phyloP scores from a whole-genome alignment of 2,888 invertebrate genomes.

The Cosmorhoe ocellata region DNA sequence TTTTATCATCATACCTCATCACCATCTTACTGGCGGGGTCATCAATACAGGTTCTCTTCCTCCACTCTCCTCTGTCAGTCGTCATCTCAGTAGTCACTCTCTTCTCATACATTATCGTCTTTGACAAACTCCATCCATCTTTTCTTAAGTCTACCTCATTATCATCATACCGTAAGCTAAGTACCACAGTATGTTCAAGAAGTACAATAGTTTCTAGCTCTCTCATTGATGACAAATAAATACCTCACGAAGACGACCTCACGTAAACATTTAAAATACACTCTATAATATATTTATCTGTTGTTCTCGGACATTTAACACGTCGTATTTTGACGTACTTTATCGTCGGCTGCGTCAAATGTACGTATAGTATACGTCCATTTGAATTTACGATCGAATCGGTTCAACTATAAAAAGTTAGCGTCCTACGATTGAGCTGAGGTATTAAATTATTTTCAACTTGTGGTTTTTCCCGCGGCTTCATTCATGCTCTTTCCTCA shows the following conservation, averaged over 20 bases:
- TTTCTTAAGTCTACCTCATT: too few species aligned
- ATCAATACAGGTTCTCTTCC: too few species aligned
- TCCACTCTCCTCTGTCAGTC: too few species aligned
- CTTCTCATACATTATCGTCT: too few species aligned
- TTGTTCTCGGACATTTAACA: constrained; percentile 59
- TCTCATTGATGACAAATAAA: constrained; percentile 28
- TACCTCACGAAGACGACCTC: constrained; percentile 30
- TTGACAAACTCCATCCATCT: background rate
- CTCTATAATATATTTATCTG: constrained; percentile 50
- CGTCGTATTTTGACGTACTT: constrained; percentile 65
- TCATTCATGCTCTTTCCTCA: too few species aligned
- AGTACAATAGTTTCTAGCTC: constrained; percentile 16
- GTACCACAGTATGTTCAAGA: constrained; percentile 7
- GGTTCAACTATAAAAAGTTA: constrained; percentile 37
- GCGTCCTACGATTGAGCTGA: constrained; percentile 34
- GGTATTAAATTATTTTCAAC: constrained; percentile 34
- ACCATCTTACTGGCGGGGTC: too few species aligned
- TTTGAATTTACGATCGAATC: constrained; percentile 38
- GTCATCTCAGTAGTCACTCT: too few species aligned
- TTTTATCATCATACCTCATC: too few species aligned
- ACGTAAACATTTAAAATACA: constrained; percentile 39
- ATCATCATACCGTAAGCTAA: too few species aligned
- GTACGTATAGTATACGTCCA: constrained; percentile 29
- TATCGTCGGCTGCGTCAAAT: constrained; percentile 51
- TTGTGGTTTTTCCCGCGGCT: too few species aligned